phyloP scores from a whole-genome alignment of 2,113 vertebrate genomes.

The Chelonoidis abingdonii region DNA sequence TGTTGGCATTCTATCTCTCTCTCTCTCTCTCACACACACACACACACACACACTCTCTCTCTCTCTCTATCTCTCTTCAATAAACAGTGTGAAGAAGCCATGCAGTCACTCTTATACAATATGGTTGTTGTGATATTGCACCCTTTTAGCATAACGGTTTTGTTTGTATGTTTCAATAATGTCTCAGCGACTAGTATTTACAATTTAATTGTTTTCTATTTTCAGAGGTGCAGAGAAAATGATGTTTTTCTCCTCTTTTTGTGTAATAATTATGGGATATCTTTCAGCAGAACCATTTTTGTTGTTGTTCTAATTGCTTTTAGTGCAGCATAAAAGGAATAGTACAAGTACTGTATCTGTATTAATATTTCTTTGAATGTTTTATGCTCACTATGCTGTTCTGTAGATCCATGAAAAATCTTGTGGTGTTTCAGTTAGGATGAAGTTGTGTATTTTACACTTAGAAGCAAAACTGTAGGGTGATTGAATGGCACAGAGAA shows the following conservation, averaged over 20 bases:
- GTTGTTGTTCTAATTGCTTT: not conserved
- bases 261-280: not conserved
- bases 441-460: not conserved
- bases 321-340: not conserved
- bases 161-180: not conserved
- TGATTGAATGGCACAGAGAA: not conserved
- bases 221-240: not conserved
- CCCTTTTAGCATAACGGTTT: not conserved
- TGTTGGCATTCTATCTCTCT: not conserved
- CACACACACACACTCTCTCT: not conserved
- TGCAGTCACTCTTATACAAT: not conserved
- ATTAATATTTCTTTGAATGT: not conserved
- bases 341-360: not conserved
- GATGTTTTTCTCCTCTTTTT: not conserved
- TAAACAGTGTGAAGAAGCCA: not conserved
- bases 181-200: not conserved
- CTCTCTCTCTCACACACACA: not conserved
- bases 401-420: not conserved
- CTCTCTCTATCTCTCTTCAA: not conserved
- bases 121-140: not conserved
- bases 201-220: not conserved
- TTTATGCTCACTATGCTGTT: not conserved
- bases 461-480: not conserved
- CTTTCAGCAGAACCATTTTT: not conserved
- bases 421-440: not conserved